phyloP scores from a whole-genome alignment of 2,113 vertebrate genomes.

The Callithrix jacchus region DNA sequence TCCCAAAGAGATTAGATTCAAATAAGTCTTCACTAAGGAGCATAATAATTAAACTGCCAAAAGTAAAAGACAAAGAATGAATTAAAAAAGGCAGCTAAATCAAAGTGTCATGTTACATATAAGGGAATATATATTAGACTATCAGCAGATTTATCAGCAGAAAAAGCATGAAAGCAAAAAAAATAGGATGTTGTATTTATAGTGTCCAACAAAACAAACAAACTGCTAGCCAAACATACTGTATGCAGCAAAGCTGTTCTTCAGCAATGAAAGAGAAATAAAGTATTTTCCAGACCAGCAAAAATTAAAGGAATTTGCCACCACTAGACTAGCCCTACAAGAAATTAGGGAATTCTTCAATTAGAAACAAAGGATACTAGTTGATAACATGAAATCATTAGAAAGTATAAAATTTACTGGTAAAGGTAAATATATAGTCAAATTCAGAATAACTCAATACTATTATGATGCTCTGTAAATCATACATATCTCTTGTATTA shows the following conservation, averaged over 20 bases:
- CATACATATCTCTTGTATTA: neutral
- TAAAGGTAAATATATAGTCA: neutral
- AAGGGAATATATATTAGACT: neutral
- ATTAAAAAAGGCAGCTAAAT: neutral
- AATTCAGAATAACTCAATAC: neutral
- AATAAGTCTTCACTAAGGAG: neutral
- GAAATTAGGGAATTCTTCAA: neutral
- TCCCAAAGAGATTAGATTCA: neutral
- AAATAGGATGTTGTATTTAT: neutral
- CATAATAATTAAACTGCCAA: neutral
- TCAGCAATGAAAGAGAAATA: neutral
- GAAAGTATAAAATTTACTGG: neutral
- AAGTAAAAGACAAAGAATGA: neutral
- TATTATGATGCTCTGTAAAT: neutral
- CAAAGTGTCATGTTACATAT: neutral
- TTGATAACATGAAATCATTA: neutral
- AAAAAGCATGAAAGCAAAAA: too few species aligned
- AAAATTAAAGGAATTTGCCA: neutral
- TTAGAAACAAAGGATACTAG: neutral
- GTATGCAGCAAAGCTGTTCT: neutral
- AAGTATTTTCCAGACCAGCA: neutral
- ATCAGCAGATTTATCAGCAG: neutral
- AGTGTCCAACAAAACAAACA: neutral
- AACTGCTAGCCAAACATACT: neutral
- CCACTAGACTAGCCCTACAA: neutral